Evolutionary conservation across 2,888 invertebrate species (phyloP).

Genomic region (Thumatha senex): DNA sequence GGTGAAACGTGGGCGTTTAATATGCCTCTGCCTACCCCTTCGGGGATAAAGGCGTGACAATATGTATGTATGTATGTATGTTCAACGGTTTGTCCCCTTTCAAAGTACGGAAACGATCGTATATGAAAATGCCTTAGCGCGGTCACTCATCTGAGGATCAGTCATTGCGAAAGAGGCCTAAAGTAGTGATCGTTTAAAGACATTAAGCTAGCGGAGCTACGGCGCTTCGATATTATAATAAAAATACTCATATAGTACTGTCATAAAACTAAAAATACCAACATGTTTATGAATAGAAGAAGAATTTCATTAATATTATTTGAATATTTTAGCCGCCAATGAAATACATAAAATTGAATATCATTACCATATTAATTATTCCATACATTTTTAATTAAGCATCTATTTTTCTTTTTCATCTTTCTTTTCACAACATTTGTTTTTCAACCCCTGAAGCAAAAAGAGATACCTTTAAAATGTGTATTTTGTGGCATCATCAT

Average conservation of each 20-base stretch:
- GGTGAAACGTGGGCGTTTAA: too few species aligned
- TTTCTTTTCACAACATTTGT: background rate
- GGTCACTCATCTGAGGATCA: too few species aligned
- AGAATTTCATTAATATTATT: background rate
- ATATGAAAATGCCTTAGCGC: too few species aligned
- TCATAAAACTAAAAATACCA: background rate
- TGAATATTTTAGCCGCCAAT: constrained; percentile 1
- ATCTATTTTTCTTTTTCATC: background rate
- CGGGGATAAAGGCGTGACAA: too few species aligned
- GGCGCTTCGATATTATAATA: too few species aligned
- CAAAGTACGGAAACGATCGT: too few species aligned
- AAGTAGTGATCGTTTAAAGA: too few species aligned
- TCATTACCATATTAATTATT: constrained; percentile 5
- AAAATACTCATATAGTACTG: constrained; percentile 13
- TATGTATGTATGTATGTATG: too few species aligned
- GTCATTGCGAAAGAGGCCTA: too few species aligned
- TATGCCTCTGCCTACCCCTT: too few species aligned
- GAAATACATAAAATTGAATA: background rate
- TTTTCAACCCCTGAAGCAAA: background rate
- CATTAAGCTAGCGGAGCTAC: too few species aligned
- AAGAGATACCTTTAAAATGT: background rate
- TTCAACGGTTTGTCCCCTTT: too few species aligned
- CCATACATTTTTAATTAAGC: constrained; percentile 7
- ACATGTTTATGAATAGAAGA: background rate
- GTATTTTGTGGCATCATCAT: background rate